These are phyloP conservation scores for Pelodiscus sinensis DNA, from an alignment of 2,113 vertebrate genomes.

Conservation along the genomic window DNA sequence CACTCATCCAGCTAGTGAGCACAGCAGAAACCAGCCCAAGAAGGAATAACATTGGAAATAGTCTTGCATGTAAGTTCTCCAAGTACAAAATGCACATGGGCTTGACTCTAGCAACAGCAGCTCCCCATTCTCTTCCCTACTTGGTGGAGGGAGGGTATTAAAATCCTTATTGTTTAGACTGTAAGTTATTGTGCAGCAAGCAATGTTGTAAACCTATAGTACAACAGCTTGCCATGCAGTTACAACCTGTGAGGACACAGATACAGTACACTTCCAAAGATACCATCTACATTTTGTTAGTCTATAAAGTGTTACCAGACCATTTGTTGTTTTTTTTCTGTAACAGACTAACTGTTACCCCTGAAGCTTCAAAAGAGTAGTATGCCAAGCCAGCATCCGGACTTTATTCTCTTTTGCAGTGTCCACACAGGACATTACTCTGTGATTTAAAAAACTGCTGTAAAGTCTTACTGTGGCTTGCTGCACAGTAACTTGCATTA, in stretches of 20 bases:
- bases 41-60: neutral
- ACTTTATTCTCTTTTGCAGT: neutral
- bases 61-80: neutral
- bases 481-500: neutral
- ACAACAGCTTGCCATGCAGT: neutral
- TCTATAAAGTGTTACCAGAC: too few relatives aligned
- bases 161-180: neutral
- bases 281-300: too few relatives aligned
- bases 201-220: neutral
- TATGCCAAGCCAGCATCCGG: neutral
- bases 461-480: neutral
- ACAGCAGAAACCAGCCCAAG: neutral
- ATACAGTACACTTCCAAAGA: neutral
- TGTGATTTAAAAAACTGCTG: neutral
- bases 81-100: neutral
- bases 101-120: neutral
- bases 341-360: too few relatives aligned
- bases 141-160: neutral
- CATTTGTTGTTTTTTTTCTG: too few relatives aligned
- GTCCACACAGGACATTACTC: neutral
- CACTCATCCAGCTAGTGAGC: too few relatives aligned
- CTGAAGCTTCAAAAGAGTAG: neutral
- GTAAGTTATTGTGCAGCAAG: too few relatives aligned
- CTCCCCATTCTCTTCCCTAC: neutral
- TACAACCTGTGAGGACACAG: neutral